Evolutionary conservation across 1,140 invertebrate species (phyloP).

Genomic region (Hyposmocoma kahamanoa): DNA sequence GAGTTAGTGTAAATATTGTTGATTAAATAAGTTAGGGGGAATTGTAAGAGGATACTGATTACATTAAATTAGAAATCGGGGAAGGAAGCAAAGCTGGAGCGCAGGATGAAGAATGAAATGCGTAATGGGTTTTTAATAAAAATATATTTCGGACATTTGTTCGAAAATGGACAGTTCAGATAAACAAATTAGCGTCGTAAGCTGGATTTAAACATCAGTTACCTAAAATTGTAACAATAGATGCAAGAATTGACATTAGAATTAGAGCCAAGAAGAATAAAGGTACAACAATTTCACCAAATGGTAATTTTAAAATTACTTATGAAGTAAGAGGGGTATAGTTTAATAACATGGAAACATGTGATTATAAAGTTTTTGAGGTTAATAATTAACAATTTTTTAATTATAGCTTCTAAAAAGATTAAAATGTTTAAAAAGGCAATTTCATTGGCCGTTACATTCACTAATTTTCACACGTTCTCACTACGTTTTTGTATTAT

Average conservation of each 20-base stretch:
- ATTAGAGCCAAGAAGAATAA: too few relatives aligned
- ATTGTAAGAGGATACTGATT: too few relatives aligned
- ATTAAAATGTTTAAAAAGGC: constrained; percentile 33
- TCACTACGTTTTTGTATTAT: constrained; percentile 14
- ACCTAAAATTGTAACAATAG: too few relatives aligned
- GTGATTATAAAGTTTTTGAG: not conserved
- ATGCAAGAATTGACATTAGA: constrained; percentile 30
- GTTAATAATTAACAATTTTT: not conserved
- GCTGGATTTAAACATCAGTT: constrained; percentile 65
- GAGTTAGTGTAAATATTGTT: too few relatives aligned
- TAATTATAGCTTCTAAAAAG: constrained; percentile 11
- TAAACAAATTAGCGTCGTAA: constrained; percentile 38
- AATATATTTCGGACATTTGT: constrained; percentile 63
- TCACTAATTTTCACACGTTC: constrained; percentile 13
- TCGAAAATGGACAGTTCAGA: constrained; percentile 64
- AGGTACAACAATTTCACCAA: too few relatives aligned
- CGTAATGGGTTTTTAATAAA: constrained; percentile 57
- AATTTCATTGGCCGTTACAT: constrained; percentile 39
- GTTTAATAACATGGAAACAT: too few relatives aligned
- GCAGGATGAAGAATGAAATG: constrained; percentile 63
- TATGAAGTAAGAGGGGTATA: too few relatives aligned
- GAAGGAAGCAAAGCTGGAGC: constrained; percentile 35
- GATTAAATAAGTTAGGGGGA: too few relatives aligned
- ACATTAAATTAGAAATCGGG: too few relatives aligned
- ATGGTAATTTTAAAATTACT: too few relatives aligned